Percentiles rank a stretch among this genome's conserved stretches.
phyloP scores from a whole-genome alignment of 2,888 invertebrate species.

The Folsomia candida region DNA sequence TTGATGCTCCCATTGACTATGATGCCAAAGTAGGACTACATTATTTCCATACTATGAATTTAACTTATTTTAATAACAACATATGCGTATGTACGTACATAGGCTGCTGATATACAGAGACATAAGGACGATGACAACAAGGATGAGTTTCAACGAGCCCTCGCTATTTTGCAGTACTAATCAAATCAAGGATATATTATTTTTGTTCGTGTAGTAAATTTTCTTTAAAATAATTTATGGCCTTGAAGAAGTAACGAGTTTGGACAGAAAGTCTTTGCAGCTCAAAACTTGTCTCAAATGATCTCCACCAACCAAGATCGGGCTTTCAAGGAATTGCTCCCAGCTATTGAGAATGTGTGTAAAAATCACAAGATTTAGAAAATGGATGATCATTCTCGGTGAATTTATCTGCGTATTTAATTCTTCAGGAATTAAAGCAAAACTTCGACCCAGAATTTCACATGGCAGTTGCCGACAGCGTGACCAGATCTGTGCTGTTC shows the following conservation, averaged over 20 bases:
- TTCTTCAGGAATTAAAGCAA: not conserved
- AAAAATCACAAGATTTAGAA: too few relatives aligned
- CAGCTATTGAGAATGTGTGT: conserved; percentile 24
- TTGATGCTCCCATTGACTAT: not conserved
- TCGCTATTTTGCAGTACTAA: conserved; percentile 32
- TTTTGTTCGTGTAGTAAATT: not conserved
- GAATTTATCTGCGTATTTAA: not conserved
- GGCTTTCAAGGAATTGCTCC: conserved; percentile 37
- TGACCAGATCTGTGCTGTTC: not conserved
- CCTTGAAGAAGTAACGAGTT: conserved; percentile 19
- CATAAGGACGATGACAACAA: conserved; percentile 34
- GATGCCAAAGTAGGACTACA: not conserved
- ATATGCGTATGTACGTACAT: not conserved
- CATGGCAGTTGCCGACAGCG: not conserved
- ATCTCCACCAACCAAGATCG: conserved; percentile 21
- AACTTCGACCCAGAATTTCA: conserved; percentile 16
- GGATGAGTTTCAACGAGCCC: conserved; percentile 41
- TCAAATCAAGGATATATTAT: not conserved
- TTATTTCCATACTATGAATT: not conserved
- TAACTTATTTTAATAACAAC: not conserved
- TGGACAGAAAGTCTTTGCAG: conserved; percentile 26
- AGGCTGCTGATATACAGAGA: conserved; percentile 9
- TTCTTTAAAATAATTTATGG: not conserved
- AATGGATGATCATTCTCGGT: too few relatives aligned
- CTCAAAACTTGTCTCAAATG: conserved; percentile 12